Evolutionary conservation across 2,113 vertebrate species (phyloP), one percentile per base, ranked within the genome.

Genomic region (Lichenostomus cassidix): DNA sequence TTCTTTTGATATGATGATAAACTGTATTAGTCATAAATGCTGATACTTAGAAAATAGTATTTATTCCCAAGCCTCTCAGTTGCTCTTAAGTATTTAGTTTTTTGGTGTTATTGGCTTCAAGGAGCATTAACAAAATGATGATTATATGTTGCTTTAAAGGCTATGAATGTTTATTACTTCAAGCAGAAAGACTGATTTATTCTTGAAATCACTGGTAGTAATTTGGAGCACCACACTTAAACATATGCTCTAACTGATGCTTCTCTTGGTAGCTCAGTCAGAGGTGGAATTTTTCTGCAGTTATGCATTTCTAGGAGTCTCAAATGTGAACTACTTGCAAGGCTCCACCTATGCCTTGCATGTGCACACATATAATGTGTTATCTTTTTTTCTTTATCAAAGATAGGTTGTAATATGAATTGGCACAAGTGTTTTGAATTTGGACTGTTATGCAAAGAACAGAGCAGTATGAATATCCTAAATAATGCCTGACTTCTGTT

Each of bases 21-120:
- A 59, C 68, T 89, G 60, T 17, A 55, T 67, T 87, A 77, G 50
- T 92, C 58, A 63, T 64, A 90, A 90, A 83, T 78, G 68, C 63
- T 92, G 64, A 64, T 90, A 75, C 37, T 83, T 92, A 52, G 31
- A 79, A 86, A 89, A 81, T 13, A 81, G 42, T 67, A 75, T 81
- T 96, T 83, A 89, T 92, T 94, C 56, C 62, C 46, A 88, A 80
- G 47, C 31, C 13, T 80, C 68, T 93, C 47, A n/a, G 50, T 89
- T 92, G n/a, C 55, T 89, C 47, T 77, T 46, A 86, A 86, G 50
- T 88, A 80, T 94, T 92, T 95, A 42, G 69, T 87, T 90, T 86
- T 69, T 21, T 58, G 49, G 68, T 86, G 70, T 90, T 94, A 76
- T 52, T 94, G n/a, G 59, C 49, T 87, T 94, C 83, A 83, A 77